A percentile compares a stretch with the other conserved stretches of the same genome.
These are phyloP conservation scores for Eupeodes corollae DNA, from an alignment of 1,140 invertebrate species.

Conservation along the genomic window DNA sequence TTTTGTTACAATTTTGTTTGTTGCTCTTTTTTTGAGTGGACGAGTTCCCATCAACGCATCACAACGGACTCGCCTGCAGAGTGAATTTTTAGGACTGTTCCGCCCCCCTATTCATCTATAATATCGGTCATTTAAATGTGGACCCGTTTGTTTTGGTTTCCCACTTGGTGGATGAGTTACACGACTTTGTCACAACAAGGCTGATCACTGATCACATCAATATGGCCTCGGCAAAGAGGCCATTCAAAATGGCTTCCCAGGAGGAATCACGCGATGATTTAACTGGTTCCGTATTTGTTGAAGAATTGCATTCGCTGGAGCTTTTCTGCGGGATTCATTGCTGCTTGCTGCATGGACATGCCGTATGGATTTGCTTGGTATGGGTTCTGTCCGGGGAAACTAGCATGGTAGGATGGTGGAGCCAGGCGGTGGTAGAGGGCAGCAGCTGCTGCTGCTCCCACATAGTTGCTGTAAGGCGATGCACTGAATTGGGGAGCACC, in stretches of 20 bases:
- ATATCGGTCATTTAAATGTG: too few relatives aligned
- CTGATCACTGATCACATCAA: too few relatives aligned
- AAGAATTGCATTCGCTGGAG: slow-evolving; percentile 35
- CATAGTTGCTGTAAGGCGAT: slow-evolving; percentile 18
- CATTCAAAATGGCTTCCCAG: background rate
- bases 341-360: background rate
- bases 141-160: too few relatives aligned
- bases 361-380: background rate
- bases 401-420: slow-evolving; percentile 3
- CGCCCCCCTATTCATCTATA: too few relatives aligned
- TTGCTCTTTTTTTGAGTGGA: too few relatives aligned
- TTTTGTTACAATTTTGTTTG: too few relatives aligned
- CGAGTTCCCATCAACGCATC: too few relatives aligned
- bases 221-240: too few relatives aligned
- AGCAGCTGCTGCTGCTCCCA: slow-evolving; percentile 24
- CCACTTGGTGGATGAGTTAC: too few relatives aligned
- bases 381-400: slow-evolving; percentile 1
- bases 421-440: slow-evolving; percentile 9
- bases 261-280: slow-evolving; percentile 3
- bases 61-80: too few relatives aligned
- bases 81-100: too few relatives aligned
- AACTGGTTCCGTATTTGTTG: slow-evolving; percentile 30
- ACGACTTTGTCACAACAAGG: too few relatives aligned
- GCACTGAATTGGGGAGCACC: slow-evolving; percentile 10
- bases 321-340: slow-evolving; percentile 9